Base-by-base conservation (phyloP, 2,888 invertebrate species). In the Lycaena phlaeas region DNA sequence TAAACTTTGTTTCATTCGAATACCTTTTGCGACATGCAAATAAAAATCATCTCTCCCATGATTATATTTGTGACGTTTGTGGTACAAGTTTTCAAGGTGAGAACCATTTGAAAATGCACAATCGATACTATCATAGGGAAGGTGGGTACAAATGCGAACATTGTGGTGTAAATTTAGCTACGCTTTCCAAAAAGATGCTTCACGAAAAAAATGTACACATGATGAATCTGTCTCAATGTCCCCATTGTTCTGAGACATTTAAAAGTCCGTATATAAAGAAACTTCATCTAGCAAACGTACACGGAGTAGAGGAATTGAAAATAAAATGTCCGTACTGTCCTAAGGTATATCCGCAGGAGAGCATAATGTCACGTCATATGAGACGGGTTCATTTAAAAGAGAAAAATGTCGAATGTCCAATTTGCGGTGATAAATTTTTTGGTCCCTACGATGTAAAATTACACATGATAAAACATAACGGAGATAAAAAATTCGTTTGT, bases 361-460 rank as follows among this genome's bases (percentile, higher is more conserved):
- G 87, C 31, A 87, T 87, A 1, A 78, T 88, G 67, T 87, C 87
- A 0, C 69, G 87, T 29, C 88, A 88, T 42, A 87, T 88, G 87
- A 77, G 88, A 30, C 71, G 87, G 1, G 87, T 87, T 0, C 88
- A 88, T 52, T 68, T 88, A 3, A 56, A 74, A 37, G 81, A 84
- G 46, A 79, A 78, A 39, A 82, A 84, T 36, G 79, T 79, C 0
- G 75, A 81, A 46, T 84, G 84, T 36, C 76, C 76, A 30, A 64
- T 82, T 0, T 84, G 84, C 29, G 81, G 78, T 0, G 81, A 81
- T 36, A 75, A 73, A 42, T 84, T 84, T 49, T 84, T 82, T 26
- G 71, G 77, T 0, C 61, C 76, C 0, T 81, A 81, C 42, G 81
- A 84, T 34, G 68, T 84, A 0, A 84, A 81, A 43, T 42, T 79